Evolutionary conservation across 2,888 invertebrate species (phyloP), one percentile per base, ranked within the genome.

Genomic region (Cheilosia variabilis): DNA sequence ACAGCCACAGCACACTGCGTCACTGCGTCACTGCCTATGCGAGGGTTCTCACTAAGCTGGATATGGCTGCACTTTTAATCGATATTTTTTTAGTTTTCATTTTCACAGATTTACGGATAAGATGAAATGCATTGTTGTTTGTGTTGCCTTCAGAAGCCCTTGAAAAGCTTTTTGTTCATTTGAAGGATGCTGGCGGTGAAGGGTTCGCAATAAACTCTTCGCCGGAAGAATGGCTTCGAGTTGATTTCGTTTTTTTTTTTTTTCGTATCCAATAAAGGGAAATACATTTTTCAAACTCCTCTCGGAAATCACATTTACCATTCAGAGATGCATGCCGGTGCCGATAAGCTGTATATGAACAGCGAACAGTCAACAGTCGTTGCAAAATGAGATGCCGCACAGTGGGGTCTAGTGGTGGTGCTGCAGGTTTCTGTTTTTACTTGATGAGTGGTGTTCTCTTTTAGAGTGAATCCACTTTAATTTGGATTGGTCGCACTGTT

Each of bases 11-110:
- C 13, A 7, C 9, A 13, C 52, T 24, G 24, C 24, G n/a, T n/a
- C n/a, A n/a, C n/a, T n/a, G n/a, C n/a, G n/a, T n/a, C n/a, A n/a
- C 52, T 24, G 24, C 24, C 52, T 27, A 27, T 27, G n/a, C n/a
- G 27, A n/a, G 7, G 13, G 31, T 31, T 15, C 4, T 22, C 15
- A n/a, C 53, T 27, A 15, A 19, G 24, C 37, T 50, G n/a, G 37
- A 37, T 47, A 22, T 22, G 47, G 27, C 41, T 60, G 58, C 58
- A 53, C 19, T 62, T 45, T 72, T n/a, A 27, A 72, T 72, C 52
- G 72, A 72, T 72, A 52, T 41, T 37, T 52, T 4, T 13, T 37
- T 31, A 7, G 31, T 37, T 37, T 37, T 13, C 4, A 10, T 37
- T 37, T 37, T 13, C 4, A 10, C 34, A 50, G 17, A 50, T 15